Base-by-base conservation (phyloP, 1,140 invertebrate species). In the Zaprionus vittiger region DNA sequence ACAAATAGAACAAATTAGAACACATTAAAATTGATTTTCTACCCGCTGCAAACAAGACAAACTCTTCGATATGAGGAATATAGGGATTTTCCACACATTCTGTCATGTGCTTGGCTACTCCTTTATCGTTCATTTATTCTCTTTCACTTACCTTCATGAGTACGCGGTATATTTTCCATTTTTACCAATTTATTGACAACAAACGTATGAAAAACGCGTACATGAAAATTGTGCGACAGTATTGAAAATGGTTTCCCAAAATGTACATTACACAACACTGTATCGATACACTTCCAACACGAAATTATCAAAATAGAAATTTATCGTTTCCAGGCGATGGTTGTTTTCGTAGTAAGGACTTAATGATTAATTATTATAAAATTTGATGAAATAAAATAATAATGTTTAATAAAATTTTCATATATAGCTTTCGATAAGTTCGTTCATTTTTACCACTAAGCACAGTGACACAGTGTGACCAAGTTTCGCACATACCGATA, bases 111-210 rank as follows among this genome's bases (percentile, higher is more conserved):
- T 3, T 47, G n/a, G 20, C 4, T 24, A 24, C 4, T 52, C 9
- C 12, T 12, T 20, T 0, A 24, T 22, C 2, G 2, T 52, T 24
- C 12, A 5, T 7, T 5, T 14, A 24, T 5, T 24, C n/a, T 62
- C 24, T 34, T 81, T 92, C 94, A 96, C 96, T 93, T 95, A 96
- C 96, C 96, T 95, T 97, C 96, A 79, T 96, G 96, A 57, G 96
- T 97, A 80, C 95, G 94, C 47, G 96, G 95, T 92, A 96, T 96
- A 93, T 95, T 95, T 89, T 96, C 96, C 96, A 96, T 96, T 89
- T 90, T 85, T 70, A 59, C 55, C 59, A 67, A 77, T 61, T 77
- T 72, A 22, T 66, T 17, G 61, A 57, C 68, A 76, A 74, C 14
- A 60, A 73, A 89, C 80, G 77, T 90, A 75, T 71, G 44, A 75